These are phyloP conservation scores for Rhagoletis pomonella DNA, from an alignment of 1,140 invertebrate species.

Conservation along the genomic window DNA sequence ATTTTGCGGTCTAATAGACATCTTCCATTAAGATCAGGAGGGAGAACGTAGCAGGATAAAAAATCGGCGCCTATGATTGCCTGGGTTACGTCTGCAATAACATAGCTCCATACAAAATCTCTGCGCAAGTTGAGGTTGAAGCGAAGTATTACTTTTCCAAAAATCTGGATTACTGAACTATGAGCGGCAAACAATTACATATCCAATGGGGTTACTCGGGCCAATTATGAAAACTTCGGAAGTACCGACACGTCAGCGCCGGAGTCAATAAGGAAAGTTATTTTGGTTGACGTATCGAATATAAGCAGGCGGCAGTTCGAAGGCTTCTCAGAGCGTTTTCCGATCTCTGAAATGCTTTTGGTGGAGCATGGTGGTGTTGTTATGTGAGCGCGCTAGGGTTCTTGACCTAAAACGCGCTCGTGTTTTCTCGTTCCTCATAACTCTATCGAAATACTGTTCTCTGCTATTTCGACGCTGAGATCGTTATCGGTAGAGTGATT, in stretches of 20 bases:
- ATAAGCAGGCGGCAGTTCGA: slow-evolving; percentile 5
- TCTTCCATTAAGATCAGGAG: not conserved
- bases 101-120: slow-evolving; percentile 40
- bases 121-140: not conserved
- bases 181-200: slow-evolving; percentile 12
- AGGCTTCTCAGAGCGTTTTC: no score
- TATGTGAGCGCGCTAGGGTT: no score
- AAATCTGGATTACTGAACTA: not conserved
- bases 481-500: no score
- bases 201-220: not conserved
- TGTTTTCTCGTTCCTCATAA: no score
- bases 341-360: no score
- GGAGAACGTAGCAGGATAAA: not conserved
- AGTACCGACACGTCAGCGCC: slow-evolving; percentile 46
- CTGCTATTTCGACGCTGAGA: no score
- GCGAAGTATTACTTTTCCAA: not conserved
- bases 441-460: no score
- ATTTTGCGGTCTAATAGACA: not conserved
- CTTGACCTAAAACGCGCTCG: no score
- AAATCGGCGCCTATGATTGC: no score
- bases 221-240: not conserved
- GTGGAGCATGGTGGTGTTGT: no score
- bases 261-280: slow-evolving; percentile 50
- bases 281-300: slow-evolving; percentile 26
- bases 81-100: not conserved